Conservation (phyloP, 2,113 vertebrate species). For the Ranitomeya imitator region DNA sequence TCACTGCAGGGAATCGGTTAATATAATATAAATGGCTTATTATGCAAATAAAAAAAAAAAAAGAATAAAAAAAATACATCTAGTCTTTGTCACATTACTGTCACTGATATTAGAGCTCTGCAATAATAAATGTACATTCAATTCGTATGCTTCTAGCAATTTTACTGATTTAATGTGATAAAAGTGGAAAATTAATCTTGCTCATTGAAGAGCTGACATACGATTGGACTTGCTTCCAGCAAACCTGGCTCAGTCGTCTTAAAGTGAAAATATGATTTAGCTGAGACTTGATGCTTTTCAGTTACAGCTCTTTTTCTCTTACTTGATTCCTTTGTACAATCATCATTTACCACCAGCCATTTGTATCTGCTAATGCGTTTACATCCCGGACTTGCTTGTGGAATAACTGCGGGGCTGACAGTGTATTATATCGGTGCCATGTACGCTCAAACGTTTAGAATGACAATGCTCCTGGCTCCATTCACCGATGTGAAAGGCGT, state of each 20-base stretch:
- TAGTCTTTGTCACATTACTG: slow-evolving; percentile 53
- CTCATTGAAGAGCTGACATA: slow-evolving; percentile 42
- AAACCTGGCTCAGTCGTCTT: slow-evolving; percentile 39
- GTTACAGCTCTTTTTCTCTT: slow-evolving; percentile 8
- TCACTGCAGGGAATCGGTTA: neutral
- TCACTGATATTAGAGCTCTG: slow-evolving; percentile 42
- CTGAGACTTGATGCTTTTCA: slow-evolving; percentile 16
- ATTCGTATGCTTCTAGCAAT: slow-evolving; percentile 50
- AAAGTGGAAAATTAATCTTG: slow-evolving; percentile 53
- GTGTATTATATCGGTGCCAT: neutral
- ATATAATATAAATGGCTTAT: slow-evolving; percentile 27
- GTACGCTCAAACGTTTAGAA: neutral
- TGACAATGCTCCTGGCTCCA: neutral
- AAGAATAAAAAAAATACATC: slow-evolving; percentile 5
- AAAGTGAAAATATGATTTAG: slow-evolving; percentile 37
- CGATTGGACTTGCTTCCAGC: slow-evolving; percentile 49
- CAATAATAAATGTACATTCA: slow-evolving; percentile 55
- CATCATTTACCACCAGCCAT: slow-evolving; percentile 11
- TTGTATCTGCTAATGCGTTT: slow-evolving; percentile 28
- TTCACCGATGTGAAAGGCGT: neutral
- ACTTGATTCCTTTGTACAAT: neutral
- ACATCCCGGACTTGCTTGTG: neutral
- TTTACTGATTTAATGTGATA: slow-evolving; percentile 55
- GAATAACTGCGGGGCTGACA: neutral
- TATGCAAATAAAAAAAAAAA: slow-evolving; percentile 9